Evolutionary conservation across 1,140 invertebrate genomes (phyloP), one percentile per base, ranked within the genome.

Genomic region (Solen grandis): DNA sequence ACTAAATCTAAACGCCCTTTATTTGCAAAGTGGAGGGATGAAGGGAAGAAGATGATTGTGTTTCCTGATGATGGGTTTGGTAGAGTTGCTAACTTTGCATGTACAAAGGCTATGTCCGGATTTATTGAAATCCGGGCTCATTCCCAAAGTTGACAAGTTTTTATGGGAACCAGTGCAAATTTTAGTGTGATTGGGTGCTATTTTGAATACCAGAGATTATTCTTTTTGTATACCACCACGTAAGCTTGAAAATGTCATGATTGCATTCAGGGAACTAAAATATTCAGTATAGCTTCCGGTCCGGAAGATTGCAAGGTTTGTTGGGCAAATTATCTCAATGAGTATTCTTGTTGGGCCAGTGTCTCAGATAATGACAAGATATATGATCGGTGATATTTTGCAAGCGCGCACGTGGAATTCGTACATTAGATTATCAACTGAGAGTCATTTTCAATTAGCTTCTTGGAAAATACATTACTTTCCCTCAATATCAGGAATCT

Each of bases 61-160:
- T 79, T 59, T 50, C 25, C 70, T 1, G 55, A 79, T 46, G 76
- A 79, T 25, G 76, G 65, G 19, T 66, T 69, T 46, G 65, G 65
- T 5, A 69, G 38, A 8, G 38, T 10, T 5, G 22, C n/a, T 69
- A 50, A 38, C 4, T 69, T 41, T 46, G 3, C 13, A 25, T 1
- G n/a, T 25, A 69, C 65, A 27, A 14, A 3, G 31, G 5, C 2
- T 16, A 8, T 69, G n/a, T 19, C 38, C 13, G 31, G 65, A 69
- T 73, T 38, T 57, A 16, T 35, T 57, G 2, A 27, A 72, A 29
- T 57, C 52, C 4, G 69, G 69, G 13, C 25, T 73, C 8, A 41
- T 73, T 5, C 69, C 69, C 31, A 59, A 73, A 57, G 10, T 38
- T 63, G 60, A 63, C 35, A n/a, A n/a, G n/a, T n/a, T n/a, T n/a